Base-by-base conservation (phyloP, 2,888 invertebrate species). In the Sphaeridia pumilis region DNA sequence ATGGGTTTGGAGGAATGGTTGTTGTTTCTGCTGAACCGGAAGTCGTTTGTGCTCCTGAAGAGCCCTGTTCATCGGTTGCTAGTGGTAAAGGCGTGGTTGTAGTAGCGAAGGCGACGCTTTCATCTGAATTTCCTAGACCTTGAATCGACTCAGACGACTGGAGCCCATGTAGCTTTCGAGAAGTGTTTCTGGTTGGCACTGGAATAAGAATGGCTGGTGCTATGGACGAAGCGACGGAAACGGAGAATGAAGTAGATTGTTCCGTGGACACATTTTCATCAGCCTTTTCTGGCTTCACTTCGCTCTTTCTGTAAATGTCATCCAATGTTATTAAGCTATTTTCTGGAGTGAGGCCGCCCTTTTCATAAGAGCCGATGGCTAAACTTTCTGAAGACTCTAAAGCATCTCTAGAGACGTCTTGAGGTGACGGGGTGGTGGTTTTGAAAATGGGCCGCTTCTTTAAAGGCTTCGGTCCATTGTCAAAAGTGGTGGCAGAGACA, bases 281-380 rank as follows among this genome's bases (percentile, higher is more conserved):
- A 1, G 26, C 1, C 12, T 48, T 34, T 20, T 49, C 54, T 25
- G 26, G n/a, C 28, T 58, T 58, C 31, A 51, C 48, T 38, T 64
- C 64, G 52, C 61, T 61, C 2, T 55, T 58, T 24, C 57, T 60
- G 53, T 64, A 64, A 49, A 64, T 63, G 38, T 63, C 62, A 24
- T 60, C 62, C 24, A 61, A 50, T 1, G 57, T 49, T 4, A 57
- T 54, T 17, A 38, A 17, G 17, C 10, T 38, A 17, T 38, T 38
- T 7, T 38, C 38, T 38, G 17, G 17, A 14, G 14, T 31, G 10
- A 7, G 10, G 5, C 38, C 38, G 17, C 20, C 20, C 17, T 38
- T 38, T 20, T 38, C 38, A 14, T 17, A 14, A 5, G 38, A 38
- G 17, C 38, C 20, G 7, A 38, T 38, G 12, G 38, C 38, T 5